Percentiles rank a stretch among this genome's conserved stretches.
Conservation (phyloP, 2,797 vertebrate genomes). For the Smutsia temminckii region DNA sequence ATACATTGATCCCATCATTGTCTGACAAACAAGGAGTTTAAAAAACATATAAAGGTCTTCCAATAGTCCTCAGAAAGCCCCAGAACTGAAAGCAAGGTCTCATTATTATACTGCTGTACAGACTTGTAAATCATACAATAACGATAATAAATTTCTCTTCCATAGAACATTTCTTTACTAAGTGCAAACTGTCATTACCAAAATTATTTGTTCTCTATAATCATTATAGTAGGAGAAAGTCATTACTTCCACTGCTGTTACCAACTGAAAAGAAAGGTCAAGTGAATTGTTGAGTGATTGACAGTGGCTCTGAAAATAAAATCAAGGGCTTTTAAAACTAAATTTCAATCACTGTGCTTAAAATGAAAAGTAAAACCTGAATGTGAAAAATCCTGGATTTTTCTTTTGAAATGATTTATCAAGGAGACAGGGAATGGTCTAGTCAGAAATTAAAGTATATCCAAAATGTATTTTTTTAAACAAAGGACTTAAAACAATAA, state of each 20-base stretch:
- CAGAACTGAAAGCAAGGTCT: constrained; percentile 30
- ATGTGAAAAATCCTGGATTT: background rate
- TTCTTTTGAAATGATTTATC: background rate
- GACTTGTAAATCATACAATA: constrained; percentile 56
- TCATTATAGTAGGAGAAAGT: constrained; percentile 63
- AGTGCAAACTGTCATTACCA: constrained; percentile 33
- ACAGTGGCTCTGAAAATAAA: constrained; percentile 60
- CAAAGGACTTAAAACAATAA: background rate
- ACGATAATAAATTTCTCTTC: constrained; percentile 56
- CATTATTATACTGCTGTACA: constrained; percentile 14
- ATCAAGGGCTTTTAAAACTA: constrained; percentile 37
- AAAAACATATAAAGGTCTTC: constrained; percentile 1
- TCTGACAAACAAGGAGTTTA: background rate
- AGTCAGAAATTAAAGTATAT: background rate
- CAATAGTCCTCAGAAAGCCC: background rate
- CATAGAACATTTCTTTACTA: constrained; percentile 54
- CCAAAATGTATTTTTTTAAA: background rate
- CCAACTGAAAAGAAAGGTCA: constrained; percentile 58
- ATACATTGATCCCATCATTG: background rate
- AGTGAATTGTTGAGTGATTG: constrained; percentile 54
- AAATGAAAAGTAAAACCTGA: constrained; percentile 18
- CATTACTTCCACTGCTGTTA: constrained; percentile 59
- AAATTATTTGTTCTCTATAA: constrained; percentile 69
- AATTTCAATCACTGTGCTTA: constrained; percentile 9
- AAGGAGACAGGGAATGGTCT: background rate